These are phyloP conservation scores for Darwinula stevensoni DNA, from an alignment of 2,888 invertebrate genomes.

Conservation along the genomic window DNA sequence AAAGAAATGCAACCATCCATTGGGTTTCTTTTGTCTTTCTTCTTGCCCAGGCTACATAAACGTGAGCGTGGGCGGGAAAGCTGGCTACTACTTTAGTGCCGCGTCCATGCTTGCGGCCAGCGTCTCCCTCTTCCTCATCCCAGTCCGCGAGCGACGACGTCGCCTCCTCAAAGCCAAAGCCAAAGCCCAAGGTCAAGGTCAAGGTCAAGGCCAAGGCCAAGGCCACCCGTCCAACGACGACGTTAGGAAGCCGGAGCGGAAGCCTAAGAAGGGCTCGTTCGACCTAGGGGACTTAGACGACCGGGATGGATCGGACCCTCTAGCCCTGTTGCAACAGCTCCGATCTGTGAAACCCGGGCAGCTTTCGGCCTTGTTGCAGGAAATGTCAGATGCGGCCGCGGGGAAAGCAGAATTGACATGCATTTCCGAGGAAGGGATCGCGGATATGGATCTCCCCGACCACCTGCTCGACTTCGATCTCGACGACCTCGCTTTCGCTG, in stretches of 20 bases:
- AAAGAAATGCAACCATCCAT: neutral
- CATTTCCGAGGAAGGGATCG: slow-evolving; percentile 54
- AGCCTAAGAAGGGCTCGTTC: neutral
- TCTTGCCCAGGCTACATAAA: slow-evolving; percentile 38
- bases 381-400: neutral
- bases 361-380: slow-evolving; percentile 3
- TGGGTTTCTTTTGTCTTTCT: slow-evolving; percentile 5
- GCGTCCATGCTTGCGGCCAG: slow-evolving; percentile 44
- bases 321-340: slow-evolving; percentile 6
- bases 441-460: slow-evolving; percentile 50
- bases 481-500: slow-evolving; percentile 28
- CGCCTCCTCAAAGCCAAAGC: too few species aligned
- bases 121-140: slow-evolving; percentile 44
- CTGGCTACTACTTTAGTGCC: slow-evolving; percentile 55
- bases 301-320: slow-evolving; percentile 6
- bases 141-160: slow-evolving; percentile 26
- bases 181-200: too few species aligned
- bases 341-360: too few species aligned
- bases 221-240: slow-evolving; percentile 1
- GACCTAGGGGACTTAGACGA: slow-evolving; percentile 7
- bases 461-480: slow-evolving; percentile 43
- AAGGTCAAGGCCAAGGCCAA: too few species aligned
- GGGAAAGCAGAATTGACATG: slow-evolving; percentile 31
- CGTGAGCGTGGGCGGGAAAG: slow-evolving; percentile 38
- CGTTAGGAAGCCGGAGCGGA: neutral